A percentile compares a stretch with the other conserved stretches of the same genome.
These are phyloP conservation scores for Neopelma chrysocephalum DNA, from an alignment of 2,797 vertebrate genomes.

Conservation along the genomic window DNA sequence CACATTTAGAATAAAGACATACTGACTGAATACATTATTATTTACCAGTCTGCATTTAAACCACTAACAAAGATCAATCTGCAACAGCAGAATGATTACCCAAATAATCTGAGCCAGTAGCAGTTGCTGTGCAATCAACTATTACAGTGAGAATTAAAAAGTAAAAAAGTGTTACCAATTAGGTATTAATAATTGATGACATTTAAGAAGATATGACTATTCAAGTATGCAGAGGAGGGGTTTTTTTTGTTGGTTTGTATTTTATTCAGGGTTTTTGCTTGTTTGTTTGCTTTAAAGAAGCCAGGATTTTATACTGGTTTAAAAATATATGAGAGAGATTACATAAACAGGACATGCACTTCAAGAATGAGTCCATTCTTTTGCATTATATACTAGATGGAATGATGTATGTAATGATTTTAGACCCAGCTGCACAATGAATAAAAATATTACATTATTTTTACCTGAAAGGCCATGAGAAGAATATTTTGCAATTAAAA, in stretches of 20 bases:
- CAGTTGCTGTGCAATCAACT: neutral
- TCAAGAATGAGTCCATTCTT: neutral
- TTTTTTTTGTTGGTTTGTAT: neutral
- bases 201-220: neutral
- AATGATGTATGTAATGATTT: rapidly evolving
- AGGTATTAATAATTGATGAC: neutral
- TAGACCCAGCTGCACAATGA: neutral
- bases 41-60: neutral
- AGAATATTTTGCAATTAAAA: neutral
- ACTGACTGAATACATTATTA: neutral
- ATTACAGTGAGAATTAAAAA: neutral
- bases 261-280: neutral
- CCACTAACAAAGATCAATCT: neutral
- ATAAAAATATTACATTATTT: neutral
- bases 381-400: neutral
- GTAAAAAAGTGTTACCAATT: neutral
- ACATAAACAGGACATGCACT: neutral
- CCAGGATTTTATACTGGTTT: neutral
- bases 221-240: neutral
- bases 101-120: neutral
- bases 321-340: neutral
- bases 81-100: neutral
- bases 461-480: neutral
- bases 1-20: neutral
- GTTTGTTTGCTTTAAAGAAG: neutral